Base-by-base conservation (phyloP, 2,797 vertebrate genomes). In the Xenopus petersii region DNA sequence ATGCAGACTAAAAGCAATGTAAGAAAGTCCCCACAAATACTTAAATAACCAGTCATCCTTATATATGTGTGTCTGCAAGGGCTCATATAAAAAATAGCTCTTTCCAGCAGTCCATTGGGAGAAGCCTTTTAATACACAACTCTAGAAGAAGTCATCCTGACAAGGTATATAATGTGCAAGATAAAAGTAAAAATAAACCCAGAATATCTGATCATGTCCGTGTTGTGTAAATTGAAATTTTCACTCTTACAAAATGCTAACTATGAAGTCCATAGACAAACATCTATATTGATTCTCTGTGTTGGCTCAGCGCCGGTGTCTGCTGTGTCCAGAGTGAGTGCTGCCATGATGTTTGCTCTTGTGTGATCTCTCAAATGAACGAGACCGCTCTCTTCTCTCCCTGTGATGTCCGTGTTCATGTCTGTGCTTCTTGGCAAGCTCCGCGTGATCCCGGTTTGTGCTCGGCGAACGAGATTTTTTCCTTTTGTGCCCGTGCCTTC, bases 1-100 rank as follows among this genome's bases (percentile, higher is more conserved):
- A 91, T 98, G 96, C 95, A 97, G 96, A 98, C 95, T 94, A 94
- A 96, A 96, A 96, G 94, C 95, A 97, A 95, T 97, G 95, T 95
- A 94, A 95, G 94, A 95, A 96, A 94, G 87, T 90, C 88, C 92
- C 4, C 13, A 88, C 92, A 87, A 94, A 89, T 81, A 84, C 94
- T 94, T 95, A 93, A 94, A 93, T 90, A 92, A 92, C 91, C 89
- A 84, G 92, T 91, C 89, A 84, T 88, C 90, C 89, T 92, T 89
- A 92, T 94, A 94, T 93, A 84, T 82, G 93, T 42, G 83, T 85
- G 92, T 97, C 94, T 95, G 95, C 93, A 93, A 87, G 87, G 86
- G 85, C 86, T 89, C 87, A 91, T 93, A 94, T 93, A 93, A 93
- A 93, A 91, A 93, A 91, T 86, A 90, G 80, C 64, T 92, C 89